Evolutionary conservation across 2,113 vertebrate genomes (phyloP).

Genomic region (Colinus virginianus): DNA sequence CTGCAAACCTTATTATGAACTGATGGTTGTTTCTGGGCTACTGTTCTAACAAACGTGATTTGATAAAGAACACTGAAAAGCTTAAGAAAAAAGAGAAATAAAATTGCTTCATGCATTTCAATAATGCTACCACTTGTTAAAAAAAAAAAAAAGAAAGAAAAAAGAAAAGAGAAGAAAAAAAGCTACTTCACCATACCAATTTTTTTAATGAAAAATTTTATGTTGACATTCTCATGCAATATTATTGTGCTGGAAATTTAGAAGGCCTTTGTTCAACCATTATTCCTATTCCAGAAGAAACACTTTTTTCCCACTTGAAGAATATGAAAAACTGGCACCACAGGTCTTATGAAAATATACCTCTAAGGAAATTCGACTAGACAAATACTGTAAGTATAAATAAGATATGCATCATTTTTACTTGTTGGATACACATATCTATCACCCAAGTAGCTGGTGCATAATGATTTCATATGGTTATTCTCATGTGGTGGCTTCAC

Average conservation of each 20-base stretch:
- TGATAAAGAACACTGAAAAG: conserved; percentile 44
- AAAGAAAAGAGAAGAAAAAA: background rate
- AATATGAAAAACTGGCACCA: background rate
- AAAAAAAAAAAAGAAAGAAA: background rate
- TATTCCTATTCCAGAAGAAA: conserved; percentile 17
- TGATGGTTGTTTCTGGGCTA: background rate
- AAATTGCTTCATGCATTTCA: conserved; percentile 51
- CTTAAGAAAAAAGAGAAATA: conserved; percentile 24
- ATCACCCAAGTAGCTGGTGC: background rate
- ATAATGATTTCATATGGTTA: background rate
- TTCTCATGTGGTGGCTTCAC: background rate
- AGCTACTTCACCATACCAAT: background rate
- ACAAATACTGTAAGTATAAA: conserved; percentile 11
- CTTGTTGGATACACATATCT: background rate
- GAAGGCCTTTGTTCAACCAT: background rate
- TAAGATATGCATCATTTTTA: background rate
- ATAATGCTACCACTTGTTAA: background rate
- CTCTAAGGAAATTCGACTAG: conserved; percentile 11
- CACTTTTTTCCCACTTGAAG: background rate
- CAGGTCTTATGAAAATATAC: background rate
- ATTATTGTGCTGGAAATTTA: background rate
- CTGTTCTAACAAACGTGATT: background rate
- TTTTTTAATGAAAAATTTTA: background rate
- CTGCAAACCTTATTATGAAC: conserved; percentile 25
- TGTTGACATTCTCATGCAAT: background rate